Base-by-base conservation (phyloP, 1,140 invertebrate genomes). In the Platyscapa corneri region DNA sequence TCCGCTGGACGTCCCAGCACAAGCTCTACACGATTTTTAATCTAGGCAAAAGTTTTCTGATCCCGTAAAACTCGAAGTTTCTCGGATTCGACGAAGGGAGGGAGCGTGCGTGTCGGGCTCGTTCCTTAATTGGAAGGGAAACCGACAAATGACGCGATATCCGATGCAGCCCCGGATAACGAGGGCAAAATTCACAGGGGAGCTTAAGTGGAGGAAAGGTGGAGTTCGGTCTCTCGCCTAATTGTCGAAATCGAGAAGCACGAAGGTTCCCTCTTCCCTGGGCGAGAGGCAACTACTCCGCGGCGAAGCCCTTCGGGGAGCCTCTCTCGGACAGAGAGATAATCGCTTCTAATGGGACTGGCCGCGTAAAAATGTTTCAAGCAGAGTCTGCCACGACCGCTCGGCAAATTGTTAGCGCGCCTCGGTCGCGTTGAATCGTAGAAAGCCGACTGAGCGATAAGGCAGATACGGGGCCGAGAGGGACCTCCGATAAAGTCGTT, bases 211-310 rank as follows among this genome's bases (percentile, higher is more conserved):
- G 90, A 86, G 87, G 88, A 92, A 91, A 88, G 90, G 89, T 86
- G 86, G 87, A 89, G 85, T 86, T 87, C 84, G 76, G 87, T 85
- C 77, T 74, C 32, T 46, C 46, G 91, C 90, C 90, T 92, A 91
- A 92, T 92, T 92, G 91, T 92, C 89, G 90, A 91, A 90, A 92
- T 91, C 89, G 89, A 90, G 89, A 88, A 89, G 83, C 89, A 89
- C 90, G 90, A 89, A 34, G n/a, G 42, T 75, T 30, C 30, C 23
- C 56, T 60, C 23, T 60, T 14, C 56, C 56, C 23, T 60, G 27
- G 23, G 3, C 3, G 2, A 53, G 49, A 53, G 49, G 49, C 49
- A 16, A 53, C n/a, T n/a, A n/a, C 7, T 53, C 18, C 49, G 49
- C 49, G 70, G 34, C 14, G 20, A 42, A 20, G 70, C 3, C 39